Evolutionary conservation across 2,888 invertebrate species (phyloP).

Genomic region (Xestoiulus laeticollis): DNA sequence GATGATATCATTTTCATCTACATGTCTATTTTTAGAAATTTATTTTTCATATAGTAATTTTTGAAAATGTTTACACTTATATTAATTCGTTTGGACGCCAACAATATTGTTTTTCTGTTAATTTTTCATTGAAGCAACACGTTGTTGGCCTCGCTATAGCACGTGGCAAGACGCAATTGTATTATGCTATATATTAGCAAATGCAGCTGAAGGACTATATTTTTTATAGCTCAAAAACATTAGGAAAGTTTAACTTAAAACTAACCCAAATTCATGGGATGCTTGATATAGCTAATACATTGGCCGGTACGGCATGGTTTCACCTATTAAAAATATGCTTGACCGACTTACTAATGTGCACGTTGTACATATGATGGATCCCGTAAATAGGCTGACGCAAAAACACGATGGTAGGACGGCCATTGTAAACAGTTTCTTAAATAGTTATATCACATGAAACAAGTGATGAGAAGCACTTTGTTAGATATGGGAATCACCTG

Average conservation of each 20-base stretch:
- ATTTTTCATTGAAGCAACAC: no score
- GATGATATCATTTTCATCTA: no score
- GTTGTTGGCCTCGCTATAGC: no score
- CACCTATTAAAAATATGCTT: neutral
- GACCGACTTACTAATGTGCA: constrained; percentile 47
- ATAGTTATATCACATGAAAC: neutral
- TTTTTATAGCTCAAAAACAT: no score
- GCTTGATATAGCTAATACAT: neutral
- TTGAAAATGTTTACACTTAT: no score
- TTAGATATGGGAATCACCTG: neutral
- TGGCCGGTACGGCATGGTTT: neutral
- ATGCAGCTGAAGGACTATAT: no score
- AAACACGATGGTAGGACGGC: constrained; percentile 44
- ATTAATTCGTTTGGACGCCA: no score
- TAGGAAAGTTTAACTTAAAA: neutral
- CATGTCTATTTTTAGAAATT: no score
- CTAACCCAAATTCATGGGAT: neutral
- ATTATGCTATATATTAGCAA: neutral
- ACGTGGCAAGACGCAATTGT: neutral
- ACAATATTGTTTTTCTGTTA: no score
- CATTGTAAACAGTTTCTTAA: neutral
- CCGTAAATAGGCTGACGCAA: constrained; percentile 44
- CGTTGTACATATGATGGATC: constrained; percentile 41
- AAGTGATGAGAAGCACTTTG: neutral
- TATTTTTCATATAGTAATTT: no score